A percentile compares a stretch with the other conserved stretches of the same genome.
phyloP scores from a whole-genome alignment of 53 echinoderm and acorn worm genomes.

The Henricia sp. region DNA sequence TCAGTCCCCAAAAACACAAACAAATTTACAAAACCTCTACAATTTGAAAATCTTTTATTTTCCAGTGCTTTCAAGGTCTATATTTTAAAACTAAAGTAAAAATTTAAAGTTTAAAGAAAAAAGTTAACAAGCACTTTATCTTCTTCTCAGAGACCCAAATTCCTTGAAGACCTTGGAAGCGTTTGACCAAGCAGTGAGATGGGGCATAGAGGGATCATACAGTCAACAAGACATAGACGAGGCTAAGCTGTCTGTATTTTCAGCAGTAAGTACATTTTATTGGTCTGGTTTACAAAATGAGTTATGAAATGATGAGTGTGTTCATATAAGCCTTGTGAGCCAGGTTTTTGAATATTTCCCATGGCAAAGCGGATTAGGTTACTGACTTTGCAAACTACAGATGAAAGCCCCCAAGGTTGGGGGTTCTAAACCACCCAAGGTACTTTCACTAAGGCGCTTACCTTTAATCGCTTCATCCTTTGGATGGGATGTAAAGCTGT shows the following conservation, averaged over 20 bases:
- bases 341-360: no score
- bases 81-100: not conserved
- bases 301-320: no score
- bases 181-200: slow-evolving; percentile 74
- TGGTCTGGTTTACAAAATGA: no score
- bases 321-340: no score
- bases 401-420: no score
- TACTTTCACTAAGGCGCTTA: no score
- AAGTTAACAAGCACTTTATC: not conserved
- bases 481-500: no score
- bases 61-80: not conserved
- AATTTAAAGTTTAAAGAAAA: no score
- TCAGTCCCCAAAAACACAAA: not conserved
- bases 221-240: slow-evolving; percentile 98
- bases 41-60: not conserved
- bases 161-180: slow-evolving; percentile 78
- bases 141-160: slow-evolving; percentile 85
- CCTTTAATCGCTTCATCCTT: no score
- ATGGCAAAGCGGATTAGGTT: no score
- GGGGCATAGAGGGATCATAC: slow-evolving; percentile 78
- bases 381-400: no score
- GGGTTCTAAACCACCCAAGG: no score
- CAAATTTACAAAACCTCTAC: not conserved
- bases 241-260: slow-evolving; percentile 93
- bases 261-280: slow-evolving; percentile 67